Evolutionary conservation across 2,888 invertebrate genomes (phyloP).

Genomic region (Lottia scabra): DNA sequence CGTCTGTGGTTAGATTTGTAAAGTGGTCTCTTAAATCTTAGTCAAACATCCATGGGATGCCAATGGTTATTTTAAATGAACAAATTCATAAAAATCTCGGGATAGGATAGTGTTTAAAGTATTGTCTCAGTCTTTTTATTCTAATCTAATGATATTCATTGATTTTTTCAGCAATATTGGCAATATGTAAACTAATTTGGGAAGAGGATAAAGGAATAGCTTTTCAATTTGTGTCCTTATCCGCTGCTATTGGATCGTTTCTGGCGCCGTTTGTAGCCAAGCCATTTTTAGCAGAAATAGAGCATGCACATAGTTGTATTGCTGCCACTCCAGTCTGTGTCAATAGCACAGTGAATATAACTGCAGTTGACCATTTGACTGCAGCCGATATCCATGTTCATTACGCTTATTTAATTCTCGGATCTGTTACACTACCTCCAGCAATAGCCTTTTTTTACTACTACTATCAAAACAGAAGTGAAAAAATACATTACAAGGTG

Average conservation of each 20-base stretch:
- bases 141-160: too few relatives aligned
- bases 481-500: background rate
- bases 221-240: constrained; percentile 31
- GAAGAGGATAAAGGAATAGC: constrained; percentile 18
- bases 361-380: background rate
- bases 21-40: too few relatives aligned
- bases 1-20: too few relatives aligned
- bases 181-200: constrained; percentile 25
- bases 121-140: too few relatives aligned
- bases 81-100: too few relatives aligned
- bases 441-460: constrained; percentile 28
- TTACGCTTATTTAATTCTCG: constrained; percentile 26
- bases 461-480: constrained; percentile 11
- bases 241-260: constrained; percentile 26
- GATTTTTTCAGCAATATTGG: constrained; percentile 19
- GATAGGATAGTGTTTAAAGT: too few relatives aligned
- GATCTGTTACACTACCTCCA: constrained; percentile 15
- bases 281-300: constrained; percentile 22
- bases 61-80: too few relatives aligned
- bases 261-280: constrained; percentile 27
- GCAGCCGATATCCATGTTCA: constrained; percentile 7
- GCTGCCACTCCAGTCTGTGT: too few relatives aligned
- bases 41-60: too few relatives aligned
- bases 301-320: background rate
- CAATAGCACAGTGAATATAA: background rate